These are phyloP conservation scores for Cynopterus sphinx DNA, from an alignment of 2,797 vertebrate genomes.

Conservation along the genomic window DNA sequence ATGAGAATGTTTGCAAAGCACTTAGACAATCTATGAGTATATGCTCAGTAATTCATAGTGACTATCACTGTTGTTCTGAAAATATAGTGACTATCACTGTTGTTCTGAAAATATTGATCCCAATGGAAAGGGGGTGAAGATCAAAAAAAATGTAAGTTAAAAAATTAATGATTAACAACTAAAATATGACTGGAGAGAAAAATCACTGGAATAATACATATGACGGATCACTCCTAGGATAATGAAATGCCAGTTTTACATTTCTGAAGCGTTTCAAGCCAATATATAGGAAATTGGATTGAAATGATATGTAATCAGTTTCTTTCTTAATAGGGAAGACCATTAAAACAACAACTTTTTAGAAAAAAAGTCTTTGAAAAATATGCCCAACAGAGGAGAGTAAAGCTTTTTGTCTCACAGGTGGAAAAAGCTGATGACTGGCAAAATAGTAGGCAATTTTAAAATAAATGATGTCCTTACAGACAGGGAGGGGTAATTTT, in stretches of 20 bases:
- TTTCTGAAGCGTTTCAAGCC: slow-evolving; percentile 26
- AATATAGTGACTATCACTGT: background rate
- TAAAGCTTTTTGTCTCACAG: background rate
- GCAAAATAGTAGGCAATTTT: background rate
- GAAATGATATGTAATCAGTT: background rate
- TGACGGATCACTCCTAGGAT: background rate
- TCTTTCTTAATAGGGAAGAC: background rate
- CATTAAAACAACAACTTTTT: background rate
- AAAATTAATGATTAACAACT: background rate
- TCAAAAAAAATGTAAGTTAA: background rate
- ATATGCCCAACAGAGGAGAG: background rate
- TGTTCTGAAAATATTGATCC: background rate
- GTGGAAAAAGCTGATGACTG: background rate
- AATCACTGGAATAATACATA: background rate
- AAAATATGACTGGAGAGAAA: background rate
- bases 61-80: background rate
- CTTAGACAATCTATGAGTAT: background rate
- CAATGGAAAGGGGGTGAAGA: background rate
- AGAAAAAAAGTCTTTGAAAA: background rate
- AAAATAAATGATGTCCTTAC: slow-evolving; percentile 16
- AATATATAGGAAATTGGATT: slow-evolving; percentile 6
- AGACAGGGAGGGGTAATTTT: background rate
- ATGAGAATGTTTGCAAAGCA: background rate
- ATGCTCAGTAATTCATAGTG: background rate
- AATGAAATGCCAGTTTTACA: background rate